Evolutionary conservation across 2,888 invertebrate species (phyloP).

Genomic region (Synanthedon formicaeformis): DNA sequence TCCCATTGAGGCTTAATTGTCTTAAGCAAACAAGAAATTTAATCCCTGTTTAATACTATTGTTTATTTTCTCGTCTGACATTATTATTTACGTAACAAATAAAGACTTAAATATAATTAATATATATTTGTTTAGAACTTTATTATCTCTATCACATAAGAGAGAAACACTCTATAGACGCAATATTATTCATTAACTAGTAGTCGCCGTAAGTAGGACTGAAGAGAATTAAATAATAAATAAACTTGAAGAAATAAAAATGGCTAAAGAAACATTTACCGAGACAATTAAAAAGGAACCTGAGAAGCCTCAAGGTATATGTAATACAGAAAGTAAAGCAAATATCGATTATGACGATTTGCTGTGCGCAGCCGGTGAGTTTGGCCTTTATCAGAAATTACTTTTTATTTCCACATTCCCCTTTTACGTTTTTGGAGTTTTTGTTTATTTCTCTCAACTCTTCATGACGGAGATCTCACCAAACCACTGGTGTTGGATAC

Average conservation of each 20-base stretch:
- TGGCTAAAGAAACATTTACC: not conserved
- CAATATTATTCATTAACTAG: not conserved
- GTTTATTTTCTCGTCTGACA: not conserved
- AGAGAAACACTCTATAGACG: not conserved
- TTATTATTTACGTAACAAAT: not conserved
- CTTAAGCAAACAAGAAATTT: conserved; percentile 2
- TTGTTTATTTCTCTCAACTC: conserved; percentile 36
- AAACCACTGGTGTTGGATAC: conserved; percentile 46
- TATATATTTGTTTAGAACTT: not conserved
- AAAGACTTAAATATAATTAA: not conserved
- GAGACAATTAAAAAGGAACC: not conserved
- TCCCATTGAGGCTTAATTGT: conserved; percentile 1
- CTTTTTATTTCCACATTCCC: conserved; percentile 33
- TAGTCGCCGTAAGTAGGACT: not conserved
- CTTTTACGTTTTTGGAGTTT: conserved; percentile 38
- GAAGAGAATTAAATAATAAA: no score
- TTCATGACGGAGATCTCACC: conserved; percentile 41
- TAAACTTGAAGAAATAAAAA: not conserved
- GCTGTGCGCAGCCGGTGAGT: conserved; percentile 37
- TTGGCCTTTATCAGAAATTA: conserved; percentile 36
- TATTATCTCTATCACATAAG: not conserved
- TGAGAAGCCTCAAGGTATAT: not conserved
- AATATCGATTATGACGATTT: conserved; percentile 34
- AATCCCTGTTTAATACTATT: not conserved
- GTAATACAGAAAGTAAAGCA: not conserved